phyloP scores from a whole-genome alignment of 2,888 invertebrate genomes.

The Hetaerina titia region DNA sequence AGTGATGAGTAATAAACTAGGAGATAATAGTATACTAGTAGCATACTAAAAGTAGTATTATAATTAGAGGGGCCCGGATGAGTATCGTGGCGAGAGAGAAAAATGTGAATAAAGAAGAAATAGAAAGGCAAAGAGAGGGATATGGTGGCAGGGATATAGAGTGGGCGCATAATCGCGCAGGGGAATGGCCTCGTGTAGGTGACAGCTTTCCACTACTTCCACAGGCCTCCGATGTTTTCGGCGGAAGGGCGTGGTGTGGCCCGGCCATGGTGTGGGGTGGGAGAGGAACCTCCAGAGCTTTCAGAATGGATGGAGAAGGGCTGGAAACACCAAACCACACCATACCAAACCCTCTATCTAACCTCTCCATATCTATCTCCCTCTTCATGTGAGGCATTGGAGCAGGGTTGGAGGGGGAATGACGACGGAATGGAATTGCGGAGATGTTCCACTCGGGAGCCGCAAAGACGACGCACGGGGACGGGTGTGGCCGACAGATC shows the following conservation, averaged over 20 bases:
- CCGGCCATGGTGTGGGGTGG: not conserved
- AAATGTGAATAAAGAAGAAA: not conserved
- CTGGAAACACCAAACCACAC: not conserved
- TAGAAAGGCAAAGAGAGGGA: not conserved
- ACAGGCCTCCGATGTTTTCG: not conserved
- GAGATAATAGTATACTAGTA: no score
- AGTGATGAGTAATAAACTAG: no score
- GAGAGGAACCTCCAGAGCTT: not conserved
- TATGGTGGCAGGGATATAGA: not conserved
- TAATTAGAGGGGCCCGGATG: no score
- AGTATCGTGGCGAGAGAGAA: not conserved
- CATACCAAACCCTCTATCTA: not conserved
- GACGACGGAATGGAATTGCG: slow-evolving; percentile 44
- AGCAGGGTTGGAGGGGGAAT: not conserved
- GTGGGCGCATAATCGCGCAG: not conserved
- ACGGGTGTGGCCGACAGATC: slow-evolving; percentile 64
- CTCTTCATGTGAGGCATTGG: not conserved
- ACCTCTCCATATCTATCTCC: not conserved
- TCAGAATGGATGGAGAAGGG: not conserved
- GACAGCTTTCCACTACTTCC: slow-evolving; percentile 2
- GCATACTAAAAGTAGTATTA: no score
- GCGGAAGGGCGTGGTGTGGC: not conserved
- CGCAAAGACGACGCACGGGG: slow-evolving; percentile 1
- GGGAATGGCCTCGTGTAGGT: not conserved
- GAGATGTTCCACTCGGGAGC: slow-evolving; percentile 5